phyloP scores from a whole-genome alignment of 2,113 vertebrate species.

The Phyllopteryx taeniolatus region DNA sequence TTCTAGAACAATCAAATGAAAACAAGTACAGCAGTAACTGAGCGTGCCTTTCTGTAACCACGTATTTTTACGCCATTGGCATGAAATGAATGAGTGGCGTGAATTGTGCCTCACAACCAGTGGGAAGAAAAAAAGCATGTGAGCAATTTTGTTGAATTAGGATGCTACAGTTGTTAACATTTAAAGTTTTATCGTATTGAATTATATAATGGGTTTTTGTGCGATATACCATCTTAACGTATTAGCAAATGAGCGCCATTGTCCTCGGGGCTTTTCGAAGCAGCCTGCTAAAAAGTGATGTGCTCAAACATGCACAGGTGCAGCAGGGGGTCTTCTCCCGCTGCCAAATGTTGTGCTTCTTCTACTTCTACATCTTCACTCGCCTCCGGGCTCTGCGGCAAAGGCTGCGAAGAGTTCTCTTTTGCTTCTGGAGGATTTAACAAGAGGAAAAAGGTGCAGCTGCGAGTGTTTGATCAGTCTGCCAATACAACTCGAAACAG shows the following conservation, averaged over 20 bases:
- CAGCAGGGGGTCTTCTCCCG: slow-evolving; percentile 52
- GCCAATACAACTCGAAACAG: slow-evolving; percentile 24
- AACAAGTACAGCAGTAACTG: no score
- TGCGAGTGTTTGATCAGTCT: slow-evolving; percentile 59
- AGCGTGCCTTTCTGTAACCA: no score
- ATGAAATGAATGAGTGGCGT: not conserved
- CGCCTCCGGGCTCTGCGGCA: slow-evolving; percentile 39
- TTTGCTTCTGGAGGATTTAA: slow-evolving; percentile 37
- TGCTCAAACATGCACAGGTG: slow-evolving; percentile 68
- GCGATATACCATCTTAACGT: not conserved
- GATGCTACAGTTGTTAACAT: not conserved
- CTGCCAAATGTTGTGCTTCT: slow-evolving; percentile 63
- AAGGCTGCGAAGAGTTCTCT: slow-evolving; percentile 17
- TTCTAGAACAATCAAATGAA: no score
- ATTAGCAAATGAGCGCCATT: slow-evolving; percentile 23
- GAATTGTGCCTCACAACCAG: not conserved
- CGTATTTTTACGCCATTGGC: no score
- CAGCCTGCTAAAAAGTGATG: slow-evolving; percentile 69
- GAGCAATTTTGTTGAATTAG: no score
- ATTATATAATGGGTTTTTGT: not conserved
- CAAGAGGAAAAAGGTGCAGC: slow-evolving; percentile 41
- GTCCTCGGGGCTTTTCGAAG: slow-evolving; percentile 55
- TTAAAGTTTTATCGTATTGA: not conserved
- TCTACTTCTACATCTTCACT: slow-evolving; percentile 54
- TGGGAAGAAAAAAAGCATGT: not conserved